Evolutionary conservation across 2,113 vertebrate species (phyloP), one percentile per base, ranked within the genome.

Genomic region (Seriola aureovittata): DNA sequence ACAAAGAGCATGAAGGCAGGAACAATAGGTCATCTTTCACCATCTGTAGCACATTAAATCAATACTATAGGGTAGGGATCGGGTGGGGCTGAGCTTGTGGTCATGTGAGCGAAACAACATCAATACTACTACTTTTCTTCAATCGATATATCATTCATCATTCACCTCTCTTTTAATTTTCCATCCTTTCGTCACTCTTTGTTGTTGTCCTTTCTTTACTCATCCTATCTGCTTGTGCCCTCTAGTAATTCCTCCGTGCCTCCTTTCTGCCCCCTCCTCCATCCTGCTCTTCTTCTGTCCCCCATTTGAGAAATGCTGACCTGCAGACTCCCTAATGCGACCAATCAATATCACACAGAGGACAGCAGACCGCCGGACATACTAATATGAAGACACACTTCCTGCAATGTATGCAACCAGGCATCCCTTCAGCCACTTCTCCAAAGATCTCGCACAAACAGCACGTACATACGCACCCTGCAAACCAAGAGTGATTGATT

Each of bases 301-400:
- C 72, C 78, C 38, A 44, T 72, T 85, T 71, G 48, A 83, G 80
- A 91, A 94, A 38, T 54, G 88, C 92, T 94, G 93, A 95, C 80
- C 91, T 40, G 81, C 88, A 87, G 50, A 87, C 89, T 92, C 77
- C 72, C 71, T 86, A 88, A 94, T 88, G 90, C 5, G 64, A 89
- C 82, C 85, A 89, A 93, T 94, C 93, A 79, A 94, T 94, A 92
- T 76, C 78, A 57, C 66, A 63, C 87, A 82, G 90, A 92, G 92
- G 88, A 92, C 88, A 84, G 75, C 64, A 16, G 65, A 82, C 63
- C 46, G 19, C 78, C 13, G 44, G 74, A 91, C 89, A 92, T 80
- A 91, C 82, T 82, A 86, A 94, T 89, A 89, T 84, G 32, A 91
- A 89, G 81, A 89, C 85, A 82, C 80, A 29, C 63, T 75, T 87